Evolutionary conservation across 2,113 vertebrate species (phyloP), one percentile per base, ranked within the genome.

Genomic region (Anoplopoma fimbria): DNA sequence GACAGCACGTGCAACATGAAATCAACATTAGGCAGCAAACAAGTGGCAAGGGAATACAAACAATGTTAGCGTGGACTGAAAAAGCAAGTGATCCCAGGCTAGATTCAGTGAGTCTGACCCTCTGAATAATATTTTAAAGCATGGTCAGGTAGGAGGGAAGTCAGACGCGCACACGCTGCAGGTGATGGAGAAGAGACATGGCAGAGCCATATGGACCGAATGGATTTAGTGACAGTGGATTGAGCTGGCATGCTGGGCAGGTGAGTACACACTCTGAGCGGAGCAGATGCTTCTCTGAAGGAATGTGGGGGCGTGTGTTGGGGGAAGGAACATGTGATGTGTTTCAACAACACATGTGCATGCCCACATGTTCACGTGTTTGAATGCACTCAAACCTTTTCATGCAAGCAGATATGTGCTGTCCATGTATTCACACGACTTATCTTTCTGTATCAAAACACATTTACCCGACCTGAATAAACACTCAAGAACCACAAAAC

Each of bases 121-220:
- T 53, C 53, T 45, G 21, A 79, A 78, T 62, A 64, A 42, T 17
- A 77, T 88, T 65, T 85, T 25, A 85, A 75, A 85, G 79, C 12
- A 27, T 42, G 23, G 49, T 75, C 69, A 75, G 49, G 72, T 40
- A 58, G 6, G 36, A 71, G n/a, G 63, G 40, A 64, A 71, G 15
- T 14, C 51, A 42, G 23, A 78, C 58, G 27, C 23, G 58, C 60
- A 33, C 58, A 61, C 14, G 42, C 42, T 49, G 25, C 64, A 67
- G 25, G 21, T 29, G 19, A 29, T 17, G 21, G 55, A 62, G 51
- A 61, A n/a, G 38, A 71, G 69, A 72, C 21, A 34, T 61, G 63
- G 55, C 70, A 36, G 23, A 79, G 53, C 78, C 86, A 84, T 79
- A 93, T 69, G 87, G 88, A 77, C 83, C 69, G 73, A 88, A 89